Base-by-base conservation (phyloP, 1,140 invertebrate genomes). In the Ceratina australensis region DNA sequence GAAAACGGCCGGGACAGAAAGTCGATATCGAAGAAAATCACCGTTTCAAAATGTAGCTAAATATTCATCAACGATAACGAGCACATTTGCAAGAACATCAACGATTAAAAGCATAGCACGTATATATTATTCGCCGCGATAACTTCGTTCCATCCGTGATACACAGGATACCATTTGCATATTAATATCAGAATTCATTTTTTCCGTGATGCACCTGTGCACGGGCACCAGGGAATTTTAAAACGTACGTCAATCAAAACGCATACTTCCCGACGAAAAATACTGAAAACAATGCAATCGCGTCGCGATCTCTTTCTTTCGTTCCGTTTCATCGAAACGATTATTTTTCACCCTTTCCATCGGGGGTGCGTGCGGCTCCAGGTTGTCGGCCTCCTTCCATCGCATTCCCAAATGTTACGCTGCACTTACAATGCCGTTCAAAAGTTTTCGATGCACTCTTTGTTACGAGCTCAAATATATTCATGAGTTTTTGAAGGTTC, bases 361-460 rank as follows among this genome's bases (percentile, higher is more conserved):
- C 7, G 26, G 33, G 18, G 42, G 78, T 84, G 76, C 85, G 85
- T 87, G 85, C n/a, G 85, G 85, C 83, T 87, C 83, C 85, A 61
- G 56, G 64, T 76, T 71, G 83, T 83, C 85, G 73, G 73, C 65
- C 72, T 57, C 49, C 56, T 72, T 68, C 65, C 47, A 66, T 61
- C 54, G 68, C 73, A 76, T 76, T 76, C 73, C 73, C 73, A 66
- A 76, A 87, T 74, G 79, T 85, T 64, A 64, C 79, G 71, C 33
- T 3, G 33, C 33, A 10, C 33, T 42, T 42, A 42, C 33, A 42
- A 42, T 42, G 10, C 33, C 10, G 33, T 42, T 42, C 33, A 42
- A 42, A 42, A 42, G 33, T 42, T 42, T 42, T 42, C 33, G 7
- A 42, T 42, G 33, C 33, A 42, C 8, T 5, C 33, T 42, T 42